phyloP scores from a whole-genome alignment of 2,888 invertebrate genomes.

The Drosophila tripunctata region DNA sequence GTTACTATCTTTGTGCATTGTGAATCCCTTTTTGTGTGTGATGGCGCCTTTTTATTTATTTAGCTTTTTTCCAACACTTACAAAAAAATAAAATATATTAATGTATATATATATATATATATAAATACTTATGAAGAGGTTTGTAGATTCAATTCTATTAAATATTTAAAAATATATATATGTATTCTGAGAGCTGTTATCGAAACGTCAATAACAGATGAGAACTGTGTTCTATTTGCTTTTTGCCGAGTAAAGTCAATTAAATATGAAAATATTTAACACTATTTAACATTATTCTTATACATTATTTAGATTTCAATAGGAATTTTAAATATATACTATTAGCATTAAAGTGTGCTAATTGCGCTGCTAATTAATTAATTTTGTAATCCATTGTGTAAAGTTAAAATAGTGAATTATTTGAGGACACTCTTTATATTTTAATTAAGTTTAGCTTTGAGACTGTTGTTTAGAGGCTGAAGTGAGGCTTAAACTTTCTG shows the following conservation, averaged over 20 bases:
- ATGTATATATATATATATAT: background rate
- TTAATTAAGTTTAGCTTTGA: background rate
- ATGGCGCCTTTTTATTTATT: constrained; percentile 27
- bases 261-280: background rate
- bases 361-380: too few species aligned
- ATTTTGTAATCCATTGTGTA: too few species aligned
- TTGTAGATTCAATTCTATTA: constrained; percentile 6
- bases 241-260: constrained; percentile 12
- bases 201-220: constrained; percentile 37
- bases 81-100: constrained; percentile 5
- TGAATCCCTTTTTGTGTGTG: constrained; percentile 13
- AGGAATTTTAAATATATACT: too few species aligned
- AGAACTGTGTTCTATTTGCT: constrained; percentile 18
- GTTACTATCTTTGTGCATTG: constrained; percentile 20
- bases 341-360: too few species aligned
- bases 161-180: constrained; percentile 42
- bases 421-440: background rate
- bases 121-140: constrained; percentile 3
- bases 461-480: constrained; percentile 1
- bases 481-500: constrained; percentile 15
- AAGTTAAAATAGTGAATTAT: background rate
- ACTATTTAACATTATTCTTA: background rate
- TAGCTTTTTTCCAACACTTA: constrained; percentile 12
- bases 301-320: background rate
- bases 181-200: constrained; percentile 34